These are phyloP conservation scores for Orchesellides sinensis DNA, from an alignment of 2,888 invertebrate species.

Conservation along the genomic window DNA sequence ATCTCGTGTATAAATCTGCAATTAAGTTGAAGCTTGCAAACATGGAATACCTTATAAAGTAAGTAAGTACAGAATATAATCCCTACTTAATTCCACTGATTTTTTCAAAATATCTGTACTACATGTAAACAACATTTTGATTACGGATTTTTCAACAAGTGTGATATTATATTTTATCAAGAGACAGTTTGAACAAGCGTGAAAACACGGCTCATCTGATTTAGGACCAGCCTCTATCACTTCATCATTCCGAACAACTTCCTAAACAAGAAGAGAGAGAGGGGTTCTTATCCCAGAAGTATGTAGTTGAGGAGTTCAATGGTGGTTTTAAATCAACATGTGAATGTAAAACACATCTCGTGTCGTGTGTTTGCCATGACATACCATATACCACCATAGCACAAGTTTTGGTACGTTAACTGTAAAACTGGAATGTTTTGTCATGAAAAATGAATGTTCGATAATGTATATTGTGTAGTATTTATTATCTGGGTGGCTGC, in stretches of 20 bases:
- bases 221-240: constrained; percentile 35
- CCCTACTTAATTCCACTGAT: no score
- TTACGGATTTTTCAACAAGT: constrained; percentile 4
- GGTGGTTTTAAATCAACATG: not conserved
- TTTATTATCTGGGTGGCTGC: no score
- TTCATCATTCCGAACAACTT: constrained; percentile 44
- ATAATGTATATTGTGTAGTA: not conserved
- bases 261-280: constrained; percentile 8
- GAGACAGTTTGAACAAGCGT: constrained; percentile 54
- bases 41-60: no score
- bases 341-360: not conserved
- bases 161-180: constrained; percentile 37
- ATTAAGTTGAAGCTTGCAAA: no score
- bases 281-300: not conserved
- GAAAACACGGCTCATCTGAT: constrained; percentile 53
- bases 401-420: not conserved
- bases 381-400: not conserved
- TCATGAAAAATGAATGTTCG: not conserved
- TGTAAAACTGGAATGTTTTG: not conserved
- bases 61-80: no score
- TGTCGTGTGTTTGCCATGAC: not conserved
- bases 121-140: no score
- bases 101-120: no score
- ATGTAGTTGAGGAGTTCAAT: not conserved
- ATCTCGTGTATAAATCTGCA: no score